Evolutionary conservation across 2,888 invertebrate genomes (phyloP).

Genomic region (Nemapogon koenigi): DNA sequence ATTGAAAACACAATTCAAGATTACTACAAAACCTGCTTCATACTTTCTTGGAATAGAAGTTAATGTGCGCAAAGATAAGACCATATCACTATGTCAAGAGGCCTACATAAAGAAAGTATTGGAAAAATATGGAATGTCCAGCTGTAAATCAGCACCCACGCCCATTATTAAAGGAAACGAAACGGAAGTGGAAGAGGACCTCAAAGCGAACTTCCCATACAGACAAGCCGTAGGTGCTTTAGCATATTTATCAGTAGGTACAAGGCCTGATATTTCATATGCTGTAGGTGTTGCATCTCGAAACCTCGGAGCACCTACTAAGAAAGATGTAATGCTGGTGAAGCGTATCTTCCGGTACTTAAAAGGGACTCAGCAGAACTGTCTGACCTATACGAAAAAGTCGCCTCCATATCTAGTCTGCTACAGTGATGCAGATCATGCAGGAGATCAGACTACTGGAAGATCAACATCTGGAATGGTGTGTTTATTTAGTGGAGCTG

Average conservation of each 20-base stretch:
- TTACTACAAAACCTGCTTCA: slow-evolving; percentile 9
- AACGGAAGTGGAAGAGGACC: slow-evolving; percentile 4
- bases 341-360: slow-evolving; percentile 1
- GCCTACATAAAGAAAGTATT: slow-evolving; percentile 13
- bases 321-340: too few species aligned
- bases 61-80: neutral
- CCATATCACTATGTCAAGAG: slow-evolving; percentile 10
- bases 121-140: slow-evolving; percentile 8
- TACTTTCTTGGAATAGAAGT: slow-evolving; percentile 11
- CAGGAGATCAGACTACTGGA: slow-evolving; percentile 11
- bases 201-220: slow-evolving; percentile 9
- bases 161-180: slow-evolving; percentile 12
- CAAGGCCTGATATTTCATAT: neutral
- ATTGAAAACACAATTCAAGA: slow-evolving; percentile 10
- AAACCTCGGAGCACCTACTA: slow-evolving; percentile 10
- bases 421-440: slow-evolving; percentile 19
- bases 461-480: slow-evolving; percentile 17
- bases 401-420: slow-evolving; percentile 11
- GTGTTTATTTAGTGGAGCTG: slow-evolving; percentile 21
- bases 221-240: slow-evolving; percentile 2
- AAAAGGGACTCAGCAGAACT: neutral
- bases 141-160: slow-evolving; percentile 7
- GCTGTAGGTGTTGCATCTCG: slow-evolving; percentile 3
- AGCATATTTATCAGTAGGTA: neutral
- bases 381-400: neutral